Evolutionary conservation across 2,113 vertebrate genomes (phyloP).

Genomic region (Rattus norvegicus): DNA sequence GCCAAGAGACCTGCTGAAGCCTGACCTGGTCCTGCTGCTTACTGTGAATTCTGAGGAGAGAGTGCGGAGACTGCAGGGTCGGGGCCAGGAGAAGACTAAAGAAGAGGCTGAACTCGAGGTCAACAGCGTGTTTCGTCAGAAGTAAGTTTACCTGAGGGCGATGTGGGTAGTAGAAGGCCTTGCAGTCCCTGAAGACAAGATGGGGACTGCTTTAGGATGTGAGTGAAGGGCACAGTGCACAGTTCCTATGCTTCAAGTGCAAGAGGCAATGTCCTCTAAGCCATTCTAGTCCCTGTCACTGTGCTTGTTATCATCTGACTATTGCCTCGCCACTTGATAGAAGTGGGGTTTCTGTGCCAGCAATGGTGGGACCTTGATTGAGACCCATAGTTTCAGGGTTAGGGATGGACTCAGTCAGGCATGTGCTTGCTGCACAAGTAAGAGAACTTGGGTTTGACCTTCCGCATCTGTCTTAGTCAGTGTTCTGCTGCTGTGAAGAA

Average conservation of each 20-base stretch:
- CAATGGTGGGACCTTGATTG: not conserved
- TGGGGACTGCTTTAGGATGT: not conserved
- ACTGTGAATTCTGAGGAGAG: constrained; percentile 91
- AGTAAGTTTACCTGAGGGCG: constrained; percentile 82
- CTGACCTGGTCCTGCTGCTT: constrained; percentile 92
- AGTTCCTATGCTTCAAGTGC: not conserved
- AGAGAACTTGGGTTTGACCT: not conserved
- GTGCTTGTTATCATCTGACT: rapidly evolving
- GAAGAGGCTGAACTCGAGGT: constrained; percentile 92
- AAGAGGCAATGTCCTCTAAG: rapidly evolving
- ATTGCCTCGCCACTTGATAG: not conserved
- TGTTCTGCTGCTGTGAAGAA: not conserved
- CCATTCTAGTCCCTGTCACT: rapidly evolving
- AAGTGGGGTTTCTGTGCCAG: not conserved
- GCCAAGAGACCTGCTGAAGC: constrained; percentile 93
- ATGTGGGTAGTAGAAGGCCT: rapidly evolving
- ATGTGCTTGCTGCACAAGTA: not conserved
- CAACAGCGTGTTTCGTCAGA: constrained; percentile 91
- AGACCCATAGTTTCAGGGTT: rapidly evolving
- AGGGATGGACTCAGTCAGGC: too few relatives aligned
- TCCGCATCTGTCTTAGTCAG: not conserved
- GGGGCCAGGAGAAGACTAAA: constrained; percentile 89
- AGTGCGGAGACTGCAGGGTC: constrained; percentile 85
- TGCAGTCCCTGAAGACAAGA: rapidly evolving
- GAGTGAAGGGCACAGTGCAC: not conserved